Percentiles rank a stretch among this genome's conserved stretches.
Evolutionary conservation across 2,113 vertebrate species (phyloP).

Genomic region (Ptilonorhynchus violaceus): DNA sequence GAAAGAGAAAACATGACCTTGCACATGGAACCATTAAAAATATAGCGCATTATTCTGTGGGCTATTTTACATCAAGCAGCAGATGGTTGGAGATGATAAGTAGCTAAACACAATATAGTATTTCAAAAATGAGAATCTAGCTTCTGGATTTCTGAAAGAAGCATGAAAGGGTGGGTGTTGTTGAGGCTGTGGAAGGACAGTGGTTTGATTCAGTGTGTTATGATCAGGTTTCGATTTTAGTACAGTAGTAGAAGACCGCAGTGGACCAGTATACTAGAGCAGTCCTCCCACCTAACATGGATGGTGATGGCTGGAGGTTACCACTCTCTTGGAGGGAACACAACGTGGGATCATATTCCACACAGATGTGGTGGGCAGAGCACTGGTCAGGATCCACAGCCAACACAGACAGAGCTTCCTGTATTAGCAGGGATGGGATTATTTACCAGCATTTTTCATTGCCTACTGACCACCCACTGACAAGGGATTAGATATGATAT

Average conservation of each 20-base stretch:
- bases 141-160: neutral
- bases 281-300: neutral
- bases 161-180: neutral
- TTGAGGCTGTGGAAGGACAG: neutral
- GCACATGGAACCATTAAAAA: neutral
- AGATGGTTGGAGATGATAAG: neutral
- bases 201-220: neutral
- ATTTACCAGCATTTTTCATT: neutral
- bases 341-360: neutral
- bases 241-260: neutral
- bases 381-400: neutral
- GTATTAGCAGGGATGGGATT: neutral
- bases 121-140: neutral
- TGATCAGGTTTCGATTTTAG: neutral
- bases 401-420: neutral
- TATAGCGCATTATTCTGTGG: neutral
- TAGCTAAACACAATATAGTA: neutral
- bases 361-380: neutral
- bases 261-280: neutral
- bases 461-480: neutral
- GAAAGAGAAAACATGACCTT: neutral
- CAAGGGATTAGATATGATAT: neutral
- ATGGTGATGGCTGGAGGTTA: neutral
- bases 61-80: neutral
- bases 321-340: neutral